phyloP scores from a whole-genome alignment of 2,113 vertebrate species.

The Pseudorhombus dupliciocellatus region DNA sequence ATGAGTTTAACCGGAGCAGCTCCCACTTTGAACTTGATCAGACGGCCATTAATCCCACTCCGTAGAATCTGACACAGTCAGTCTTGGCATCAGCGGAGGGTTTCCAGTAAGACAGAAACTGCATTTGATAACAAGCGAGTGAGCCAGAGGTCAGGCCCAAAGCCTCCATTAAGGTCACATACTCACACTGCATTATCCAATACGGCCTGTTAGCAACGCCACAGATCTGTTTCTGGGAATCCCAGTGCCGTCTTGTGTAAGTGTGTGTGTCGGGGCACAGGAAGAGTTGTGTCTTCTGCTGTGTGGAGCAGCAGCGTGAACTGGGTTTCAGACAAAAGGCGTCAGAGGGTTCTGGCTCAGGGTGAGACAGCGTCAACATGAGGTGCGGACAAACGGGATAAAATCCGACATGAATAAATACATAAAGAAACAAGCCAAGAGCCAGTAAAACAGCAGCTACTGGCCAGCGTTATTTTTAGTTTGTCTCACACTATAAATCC shows the following conservation, averaged over 20 bases:
- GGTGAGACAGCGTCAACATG: not conserved
- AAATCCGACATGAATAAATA: not conserved
- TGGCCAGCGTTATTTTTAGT: not conserved
- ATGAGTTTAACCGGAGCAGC: slow-evolving; percentile 71
- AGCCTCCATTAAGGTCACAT: slow-evolving; percentile 68
- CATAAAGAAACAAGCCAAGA: not conserved
- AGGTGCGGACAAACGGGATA: not conserved
- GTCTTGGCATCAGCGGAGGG: slow-evolving; percentile 65
- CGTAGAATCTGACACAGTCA: slow-evolving; percentile 55
- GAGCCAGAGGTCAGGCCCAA: slow-evolving; percentile 61
- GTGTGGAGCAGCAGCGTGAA: no score
- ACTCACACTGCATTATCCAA: slow-evolving; percentile 56
- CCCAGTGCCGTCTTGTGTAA: slow-evolving; percentile 9
- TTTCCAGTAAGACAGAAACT: slow-evolving; percentile 72
- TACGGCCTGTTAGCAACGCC: slow-evolving; percentile 35
- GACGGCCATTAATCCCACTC: slow-evolving; percentile 67
- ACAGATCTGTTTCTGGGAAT: slow-evolving; percentile 32
- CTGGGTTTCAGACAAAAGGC: no score
- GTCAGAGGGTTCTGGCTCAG: no score
- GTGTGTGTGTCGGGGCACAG: not conserved
- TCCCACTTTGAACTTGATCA: slow-evolving; percentile 75
- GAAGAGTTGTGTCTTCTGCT: no score
- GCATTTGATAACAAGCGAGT: slow-evolving; percentile 71
- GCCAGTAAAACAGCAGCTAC: not conserved
- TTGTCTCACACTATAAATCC: not conserved